Percentiles rank a stretch among this genome's conserved stretches.
These are phyloP conservation scores for Nyctalus aviator DNA, from an alignment of 2,797 vertebrate species.

Conservation along the genomic window DNA sequence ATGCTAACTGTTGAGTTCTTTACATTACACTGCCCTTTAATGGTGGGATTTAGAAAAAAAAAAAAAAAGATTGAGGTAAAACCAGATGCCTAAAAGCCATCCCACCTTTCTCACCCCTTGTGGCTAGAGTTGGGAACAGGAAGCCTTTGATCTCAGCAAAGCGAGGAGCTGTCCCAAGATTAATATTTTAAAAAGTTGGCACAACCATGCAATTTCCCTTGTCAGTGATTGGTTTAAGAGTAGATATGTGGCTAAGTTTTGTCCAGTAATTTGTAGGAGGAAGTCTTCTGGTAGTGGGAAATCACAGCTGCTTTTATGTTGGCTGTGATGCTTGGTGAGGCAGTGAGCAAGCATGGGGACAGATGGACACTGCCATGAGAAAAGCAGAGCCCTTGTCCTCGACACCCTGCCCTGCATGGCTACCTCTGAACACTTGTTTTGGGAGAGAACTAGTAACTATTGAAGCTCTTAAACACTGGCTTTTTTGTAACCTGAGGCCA, in stretches of 20 bases:
- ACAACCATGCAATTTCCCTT: neutral
- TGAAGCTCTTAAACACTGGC: neutral
- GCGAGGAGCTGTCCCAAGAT: neutral
- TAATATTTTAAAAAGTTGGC: neutral
- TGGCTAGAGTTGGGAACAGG: neutral
- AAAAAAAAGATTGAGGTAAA: neutral
- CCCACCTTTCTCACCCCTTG: neutral
- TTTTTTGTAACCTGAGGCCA: neutral
- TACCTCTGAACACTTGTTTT: neutral
- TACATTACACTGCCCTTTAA: neutral
- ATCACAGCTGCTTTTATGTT: neutral
- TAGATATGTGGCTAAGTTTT: neutral
- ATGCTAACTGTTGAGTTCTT: neutral
- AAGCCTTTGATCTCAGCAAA: neutral
- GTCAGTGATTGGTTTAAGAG: neutral
- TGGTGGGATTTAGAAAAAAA: neutral
- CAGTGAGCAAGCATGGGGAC: neutral
- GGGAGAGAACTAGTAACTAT: neutral
- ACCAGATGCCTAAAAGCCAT: neutral
- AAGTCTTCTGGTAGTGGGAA: neutral
- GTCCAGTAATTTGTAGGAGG: conserved; percentile 30
- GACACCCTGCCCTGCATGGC: neutral
- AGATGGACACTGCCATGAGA: neutral
- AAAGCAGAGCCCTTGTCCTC: neutral
- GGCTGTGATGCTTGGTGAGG: neutral